Evolutionary conservation across 1,140 invertebrate species (phyloP).

Genomic region (Neelides sp.): DNA sequence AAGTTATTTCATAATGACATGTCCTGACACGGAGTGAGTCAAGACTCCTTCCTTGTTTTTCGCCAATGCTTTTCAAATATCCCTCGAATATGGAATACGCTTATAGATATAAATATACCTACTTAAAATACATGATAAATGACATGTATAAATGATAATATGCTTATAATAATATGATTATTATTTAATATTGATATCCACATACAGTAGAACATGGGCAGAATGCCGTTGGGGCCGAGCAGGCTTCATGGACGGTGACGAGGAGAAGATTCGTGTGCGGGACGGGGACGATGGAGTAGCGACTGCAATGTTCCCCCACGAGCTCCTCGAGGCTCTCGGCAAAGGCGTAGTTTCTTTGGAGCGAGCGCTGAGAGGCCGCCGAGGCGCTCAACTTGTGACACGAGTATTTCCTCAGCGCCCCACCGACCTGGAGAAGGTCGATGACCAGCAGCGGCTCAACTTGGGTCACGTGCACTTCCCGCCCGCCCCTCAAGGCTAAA

Average conservation of each 20-base stretch:
- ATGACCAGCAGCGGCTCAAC: constrained; percentile 73
- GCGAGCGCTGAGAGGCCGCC: constrained; percentile 47
- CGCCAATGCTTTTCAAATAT: too few relatives aligned
- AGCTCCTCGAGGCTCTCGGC: constrained; percentile 61
- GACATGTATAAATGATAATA: too few relatives aligned
- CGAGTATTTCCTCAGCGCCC: constrained; percentile 61
- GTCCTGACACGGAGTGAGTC: too few relatives aligned
- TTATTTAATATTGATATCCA: constrained; percentile 15
- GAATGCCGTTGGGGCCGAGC: constrained; percentile 63
- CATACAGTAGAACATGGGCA: constrained; percentile 80
- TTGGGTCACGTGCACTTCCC: constrained; percentile 58
- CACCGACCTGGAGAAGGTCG: constrained; percentile 57
- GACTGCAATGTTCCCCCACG: constrained; percentile 77
- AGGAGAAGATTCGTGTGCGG: constrained; percentile 75
- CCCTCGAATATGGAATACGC: too few relatives aligned
- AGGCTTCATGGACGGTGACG: constrained; percentile 73
- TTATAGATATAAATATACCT: too few relatives aligned
- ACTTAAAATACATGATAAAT: too few relatives aligned
- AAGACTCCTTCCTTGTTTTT: too few relatives aligned
- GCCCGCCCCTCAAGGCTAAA: constrained; percentile 43
- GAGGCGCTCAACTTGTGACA: constrained; percentile 54
- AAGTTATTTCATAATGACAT: too few relatives aligned
- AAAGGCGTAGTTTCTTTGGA: constrained; percentile 66
- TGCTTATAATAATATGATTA: too few relatives aligned
- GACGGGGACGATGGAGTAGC: constrained; percentile 69